Base-by-base conservation (phyloP, 2,888 invertebrate genomes). In the Mesodorylaimus sp. region DNA sequence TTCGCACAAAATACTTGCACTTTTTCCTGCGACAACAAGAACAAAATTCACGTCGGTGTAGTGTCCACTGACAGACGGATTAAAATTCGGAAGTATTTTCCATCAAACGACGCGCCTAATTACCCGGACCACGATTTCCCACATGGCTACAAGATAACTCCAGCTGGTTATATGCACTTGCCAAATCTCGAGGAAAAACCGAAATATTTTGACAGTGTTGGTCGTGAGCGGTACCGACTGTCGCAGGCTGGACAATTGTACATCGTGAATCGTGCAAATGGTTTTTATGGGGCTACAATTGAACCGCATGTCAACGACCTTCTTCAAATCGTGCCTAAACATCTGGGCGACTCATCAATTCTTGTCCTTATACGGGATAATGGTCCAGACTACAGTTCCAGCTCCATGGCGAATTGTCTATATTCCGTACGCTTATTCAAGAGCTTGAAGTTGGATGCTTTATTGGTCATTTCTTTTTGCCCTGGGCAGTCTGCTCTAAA, bases 91-190 rank as follows among this genome's bases (percentile, higher is more conserved):
- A 3, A 19, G 24, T 36, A 36, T 32, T 46, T 46, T 23, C 5
- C 21, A 3, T n/a, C n/a, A 3, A 32, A 29, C 37, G 46, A 46
- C 21, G 23, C 32, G 3, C 46, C 46, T 10, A 46, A 46, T 23
- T 46, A 39, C 23, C 28, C 28, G n/a, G 46, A 46, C 25, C 46
- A 46, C 37, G 46, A 46, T 23, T 46, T 36, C 21, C 46, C 46
- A 46, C 5, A 3, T 3, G 28, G n/a, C 24, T 10, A 10, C n/a
- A 46, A 46, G 32, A n/a, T 46, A 7, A 36, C 24, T n/a, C 46
- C 46, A 5, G 7, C 7, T 10, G 46, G 46, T 5, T 46, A 46
- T 46, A n/a, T 46, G 24, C 23, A 39, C 3, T 25, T 46, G 19
- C 32, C 32, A 32, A 7, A 32, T 32, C 16, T 16, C 10, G 32